phyloP scores from a whole-genome alignment of 2,797 vertebrate genomes.

The Siniperca undulata region DNA sequence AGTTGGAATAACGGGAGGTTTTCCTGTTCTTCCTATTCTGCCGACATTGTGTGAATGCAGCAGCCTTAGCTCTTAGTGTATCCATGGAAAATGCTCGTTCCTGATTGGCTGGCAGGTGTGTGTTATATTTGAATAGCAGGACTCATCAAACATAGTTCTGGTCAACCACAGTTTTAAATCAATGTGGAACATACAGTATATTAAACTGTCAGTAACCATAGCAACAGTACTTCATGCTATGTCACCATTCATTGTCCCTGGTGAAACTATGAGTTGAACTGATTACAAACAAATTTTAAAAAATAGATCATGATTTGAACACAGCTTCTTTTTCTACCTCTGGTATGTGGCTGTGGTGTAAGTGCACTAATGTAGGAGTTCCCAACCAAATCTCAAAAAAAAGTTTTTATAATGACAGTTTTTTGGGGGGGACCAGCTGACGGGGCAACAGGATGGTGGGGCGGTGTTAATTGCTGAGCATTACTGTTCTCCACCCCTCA shows the following conservation, averaged over 20 bases:
- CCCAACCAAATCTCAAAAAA: no score
- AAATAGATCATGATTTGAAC: no score
- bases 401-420: no score
- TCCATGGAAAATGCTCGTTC: not conserved
- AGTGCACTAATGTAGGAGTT: not conserved
- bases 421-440: not conserved
- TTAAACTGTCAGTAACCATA: not conserved
- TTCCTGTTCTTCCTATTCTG: no score
- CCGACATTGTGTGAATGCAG: not conserved
- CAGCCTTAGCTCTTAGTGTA: not conserved
- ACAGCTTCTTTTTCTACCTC: not conserved
- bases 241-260: not conserved
- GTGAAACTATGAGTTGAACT: not conserved
- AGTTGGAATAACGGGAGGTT: no score
- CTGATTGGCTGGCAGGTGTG: constrained; percentile 1
- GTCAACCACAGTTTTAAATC: not conserved
- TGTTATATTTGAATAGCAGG: not conserved
- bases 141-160: not conserved
- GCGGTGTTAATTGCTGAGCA: not conserved
- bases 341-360: not conserved
- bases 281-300: not conserved
- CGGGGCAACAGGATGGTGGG: no score
- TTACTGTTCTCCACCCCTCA: not conserved
- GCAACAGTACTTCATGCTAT: not conserved
- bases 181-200: not conserved